phyloP scores from a whole-genome alignment of 35 echinoderm and acorn worm genomes.

The Strongylocentrotus purpuratus region DNA sequence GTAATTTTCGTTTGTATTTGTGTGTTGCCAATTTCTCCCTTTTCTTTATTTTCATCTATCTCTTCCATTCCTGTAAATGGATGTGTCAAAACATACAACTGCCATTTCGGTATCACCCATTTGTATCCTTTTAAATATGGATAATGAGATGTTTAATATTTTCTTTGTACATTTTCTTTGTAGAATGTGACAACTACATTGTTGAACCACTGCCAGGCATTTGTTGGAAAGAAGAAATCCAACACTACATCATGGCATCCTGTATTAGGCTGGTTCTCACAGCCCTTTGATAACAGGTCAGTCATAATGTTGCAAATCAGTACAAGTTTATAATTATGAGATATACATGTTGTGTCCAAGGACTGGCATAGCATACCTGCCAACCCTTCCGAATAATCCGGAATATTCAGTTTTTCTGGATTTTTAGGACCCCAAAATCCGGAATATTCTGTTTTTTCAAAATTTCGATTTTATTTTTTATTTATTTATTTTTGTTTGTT shows the following conservation, averaged over 20 bases:
- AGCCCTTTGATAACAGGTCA: conserved; percentile 83
- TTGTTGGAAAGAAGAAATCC: conserved; percentile 86
- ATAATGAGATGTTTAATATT: background rate
- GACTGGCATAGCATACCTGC: no score
- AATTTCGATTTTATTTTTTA: no score
- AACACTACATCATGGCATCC: conserved; percentile 93
- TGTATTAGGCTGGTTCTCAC: conserved; percentile 90
- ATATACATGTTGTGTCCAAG: no score
- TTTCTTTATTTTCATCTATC: no score
- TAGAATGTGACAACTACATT: conserved; percentile 73
- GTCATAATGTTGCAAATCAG: conserved; percentile 27
- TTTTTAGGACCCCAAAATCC: no score
- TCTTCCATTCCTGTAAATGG: background rate
- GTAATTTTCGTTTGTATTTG: no score
- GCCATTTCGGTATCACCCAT: background rate
- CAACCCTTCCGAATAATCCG: no score
- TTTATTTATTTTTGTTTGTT: no score
- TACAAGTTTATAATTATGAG: no score
- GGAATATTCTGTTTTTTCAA: no score
- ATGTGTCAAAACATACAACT: background rate
- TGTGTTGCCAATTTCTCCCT: no score
- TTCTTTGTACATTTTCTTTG: background rate
- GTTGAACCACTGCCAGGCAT: conserved; percentile 77
- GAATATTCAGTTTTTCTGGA: no score
- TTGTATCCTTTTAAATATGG: background rate